Conservation (phyloP, 2,888 invertebrate species). For the Limnephilus marmoratus region DNA sequence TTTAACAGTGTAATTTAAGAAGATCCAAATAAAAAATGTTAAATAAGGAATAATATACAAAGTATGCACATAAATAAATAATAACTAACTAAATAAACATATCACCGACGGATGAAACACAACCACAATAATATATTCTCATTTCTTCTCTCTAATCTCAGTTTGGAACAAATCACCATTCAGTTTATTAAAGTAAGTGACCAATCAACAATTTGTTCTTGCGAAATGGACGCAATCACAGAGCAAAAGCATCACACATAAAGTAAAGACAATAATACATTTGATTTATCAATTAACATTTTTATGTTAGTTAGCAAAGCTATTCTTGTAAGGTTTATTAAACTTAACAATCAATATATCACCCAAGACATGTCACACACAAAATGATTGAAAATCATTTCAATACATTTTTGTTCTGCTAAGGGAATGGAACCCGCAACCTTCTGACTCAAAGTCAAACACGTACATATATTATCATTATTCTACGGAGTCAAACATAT, state of each 20-base stretch:
- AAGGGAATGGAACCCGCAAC: neutral
- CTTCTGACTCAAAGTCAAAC: neutral
- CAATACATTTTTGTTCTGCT: neutral
- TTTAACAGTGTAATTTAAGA: neutral
- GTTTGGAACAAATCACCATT: neutral
- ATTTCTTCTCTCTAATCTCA: neutral
- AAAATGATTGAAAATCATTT: neutral
- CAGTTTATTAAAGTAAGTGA: neutral
- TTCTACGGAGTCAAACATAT: neutral
- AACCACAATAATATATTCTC: neutral
- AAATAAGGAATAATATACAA: neutral
- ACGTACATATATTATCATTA: neutral
- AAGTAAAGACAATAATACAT: neutral
- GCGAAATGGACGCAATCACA: neutral
- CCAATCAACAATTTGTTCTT: neutral
- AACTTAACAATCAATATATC: neutral
- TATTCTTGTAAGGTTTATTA: neutral
- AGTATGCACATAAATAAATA: neutral
- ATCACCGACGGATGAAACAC: neutral
- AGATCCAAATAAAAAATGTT: constrained; percentile 2
- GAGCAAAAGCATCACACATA: neutral
- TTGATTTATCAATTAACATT: neutral
- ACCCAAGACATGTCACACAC: neutral
- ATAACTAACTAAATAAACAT: neutral
- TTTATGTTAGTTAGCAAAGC: neutral